These are phyloP conservation scores for Odontocolon sp. DNA, from an alignment of 2,888 invertebrate species.

Conservation along the genomic window DNA sequence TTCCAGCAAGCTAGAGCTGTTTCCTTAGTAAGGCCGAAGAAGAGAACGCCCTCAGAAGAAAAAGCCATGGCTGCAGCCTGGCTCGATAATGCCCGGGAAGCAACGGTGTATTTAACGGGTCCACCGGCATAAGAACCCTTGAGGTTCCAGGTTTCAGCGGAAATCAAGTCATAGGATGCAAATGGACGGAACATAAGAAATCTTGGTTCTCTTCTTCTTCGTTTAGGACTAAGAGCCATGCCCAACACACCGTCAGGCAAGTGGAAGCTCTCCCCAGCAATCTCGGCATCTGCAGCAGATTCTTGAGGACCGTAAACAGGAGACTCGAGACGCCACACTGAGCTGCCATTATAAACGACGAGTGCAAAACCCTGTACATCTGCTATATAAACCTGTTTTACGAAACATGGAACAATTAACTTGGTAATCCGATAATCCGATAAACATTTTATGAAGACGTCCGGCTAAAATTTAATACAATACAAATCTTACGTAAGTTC, in stretches of 20 bases:
- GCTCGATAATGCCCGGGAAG: constrained; percentile 61
- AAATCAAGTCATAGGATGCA: constrained; percentile 65
- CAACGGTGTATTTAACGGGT: constrained; percentile 55
- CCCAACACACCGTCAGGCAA: constrained; percentile 87
- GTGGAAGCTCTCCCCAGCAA: constrained; percentile 84
- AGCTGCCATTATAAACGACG: constrained; percentile 58
- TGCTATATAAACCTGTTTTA: constrained; percentile 69
- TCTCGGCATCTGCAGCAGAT: constrained; percentile 55
- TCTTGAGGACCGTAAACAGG: constrained; percentile 54
- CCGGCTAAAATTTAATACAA: not conserved
- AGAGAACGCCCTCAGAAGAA: constrained; percentile 74
- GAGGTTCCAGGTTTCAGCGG: constrained; percentile 41
- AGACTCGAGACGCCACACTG: constrained; percentile 64
- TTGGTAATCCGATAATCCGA: not conserved
- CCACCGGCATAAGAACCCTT: constrained; percentile 20
- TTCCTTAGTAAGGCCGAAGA: constrained; percentile 75
- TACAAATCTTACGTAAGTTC: constrained; percentile 62
- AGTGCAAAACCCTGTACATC: constrained; percentile 64
- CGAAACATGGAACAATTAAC: no score
- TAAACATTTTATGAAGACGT: not conserved
- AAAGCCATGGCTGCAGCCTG: constrained; percentile 74
- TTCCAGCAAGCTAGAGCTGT: constrained; percentile 78
- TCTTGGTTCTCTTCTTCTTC: constrained; percentile 18
- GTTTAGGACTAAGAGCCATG: constrained; percentile 84
- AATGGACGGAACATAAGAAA: constrained; percentile 66